These are phyloP conservation scores for Halcyon senegalensis DNA, from an alignment of 2,113 vertebrate species.

Conservation along the genomic window DNA sequence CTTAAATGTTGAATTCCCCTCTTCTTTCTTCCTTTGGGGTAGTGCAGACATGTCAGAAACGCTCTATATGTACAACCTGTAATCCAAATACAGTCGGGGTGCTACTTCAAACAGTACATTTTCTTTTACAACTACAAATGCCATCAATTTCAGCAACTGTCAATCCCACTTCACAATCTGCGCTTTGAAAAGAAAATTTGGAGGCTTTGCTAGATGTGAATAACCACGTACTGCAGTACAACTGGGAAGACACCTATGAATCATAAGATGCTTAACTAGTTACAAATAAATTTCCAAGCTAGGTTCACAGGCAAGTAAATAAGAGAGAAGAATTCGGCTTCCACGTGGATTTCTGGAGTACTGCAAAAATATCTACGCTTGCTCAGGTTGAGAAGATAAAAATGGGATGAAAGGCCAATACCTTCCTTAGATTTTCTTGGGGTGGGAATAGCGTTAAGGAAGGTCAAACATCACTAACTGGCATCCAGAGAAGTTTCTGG, in stretches of 20 bases:
- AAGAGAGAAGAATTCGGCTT: neutral
- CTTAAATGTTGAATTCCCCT: neutral
- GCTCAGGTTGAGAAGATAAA: neutral
- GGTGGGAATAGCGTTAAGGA: neutral
- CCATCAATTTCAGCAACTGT: conserved; percentile 38
- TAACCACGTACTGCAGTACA: conserved; percentile 11
- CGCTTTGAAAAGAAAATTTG: conserved; percentile 28
- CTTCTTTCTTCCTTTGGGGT: neutral
- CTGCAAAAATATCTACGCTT: neutral
- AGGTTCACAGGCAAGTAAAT: neutral
- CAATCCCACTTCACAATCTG: conserved; percentile 39
- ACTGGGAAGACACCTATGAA: conserved; percentile 41
- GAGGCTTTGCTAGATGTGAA: conserved; percentile 42
- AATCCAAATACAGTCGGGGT: neutral
- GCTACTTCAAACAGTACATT: neutral
- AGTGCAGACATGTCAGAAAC: neutral
- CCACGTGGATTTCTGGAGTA: neutral
- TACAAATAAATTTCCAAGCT: conserved; percentile 27
- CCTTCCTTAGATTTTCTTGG: neutral
- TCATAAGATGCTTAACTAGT: conserved; percentile 12
- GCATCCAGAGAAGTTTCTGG: neutral
- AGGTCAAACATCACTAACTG: neutral
- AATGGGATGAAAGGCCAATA: neutral
- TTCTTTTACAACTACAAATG: conserved; percentile 14
- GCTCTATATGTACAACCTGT: neutral